Evolutionary conservation across 2,888 invertebrate genomes (phyloP), one percentile per base, ranked within the genome.

Genomic region (Ennomos quercinarius): DNA sequence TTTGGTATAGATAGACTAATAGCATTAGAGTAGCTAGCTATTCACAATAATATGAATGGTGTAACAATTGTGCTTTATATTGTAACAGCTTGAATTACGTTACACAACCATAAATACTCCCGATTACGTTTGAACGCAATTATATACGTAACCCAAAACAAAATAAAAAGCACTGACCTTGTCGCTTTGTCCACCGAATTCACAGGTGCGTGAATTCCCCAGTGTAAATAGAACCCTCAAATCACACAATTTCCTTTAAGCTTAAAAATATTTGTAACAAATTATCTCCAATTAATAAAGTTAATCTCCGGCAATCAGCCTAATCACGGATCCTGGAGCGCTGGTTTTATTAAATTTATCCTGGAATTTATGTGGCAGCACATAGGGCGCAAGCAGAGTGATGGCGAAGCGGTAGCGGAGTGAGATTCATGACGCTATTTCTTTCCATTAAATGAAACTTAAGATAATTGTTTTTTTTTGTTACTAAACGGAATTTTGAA

Each of bases 241-340:
- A 60, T 51, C 42, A 40, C 54, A 27, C 35, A 35, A 56, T 55
- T 56, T 56, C 46, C 51, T 55, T 44, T 46, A 27, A 55, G 50
- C 58, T 39, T 47, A 51, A 61, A 57, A 61, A 57, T 61, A 61
- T 61, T 57, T 53, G 56, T 54, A 63, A 63, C 62, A 58, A 63
- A 63, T 63, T 58, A 63, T 63, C 11, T 55, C 45, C 51, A 61
- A 61, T 61, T 61, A 61, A 61, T 61, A 61, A 61, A 61, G 61
- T 63, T 63, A 56, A 63, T 63, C 58, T 52, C 44, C 36, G 46
- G 62, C 63, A 63, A 63, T 63, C 56, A 53, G 10, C 48, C 55
- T 63, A 58, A 63, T 63, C 63, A 49, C 56, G 42, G 42, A 54
- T 49, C 46, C 45, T 39, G 46, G 39, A 17, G 55, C 47, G 55